Evolutionary conservation across 2,888 invertebrate genomes (phyloP).

Genomic region (Trachelus iudaicus): DNA sequence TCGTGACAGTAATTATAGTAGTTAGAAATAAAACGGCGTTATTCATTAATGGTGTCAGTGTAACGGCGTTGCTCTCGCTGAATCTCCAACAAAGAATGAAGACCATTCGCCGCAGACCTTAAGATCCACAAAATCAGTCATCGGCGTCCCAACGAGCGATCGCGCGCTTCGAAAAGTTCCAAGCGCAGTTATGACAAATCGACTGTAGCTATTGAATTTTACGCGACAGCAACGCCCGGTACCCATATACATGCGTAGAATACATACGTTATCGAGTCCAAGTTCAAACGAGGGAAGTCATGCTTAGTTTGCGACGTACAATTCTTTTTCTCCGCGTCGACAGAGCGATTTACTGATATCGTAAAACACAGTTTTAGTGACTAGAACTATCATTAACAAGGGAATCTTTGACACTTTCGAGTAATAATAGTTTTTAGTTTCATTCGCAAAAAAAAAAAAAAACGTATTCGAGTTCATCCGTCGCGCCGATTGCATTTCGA

Average conservation of each 20-base stretch:
- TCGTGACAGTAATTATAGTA: constrained; percentile 32
- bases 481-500: too few relatives aligned
- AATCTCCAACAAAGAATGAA: not conserved
- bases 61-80: not conserved
- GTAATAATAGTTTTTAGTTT: not conserved
- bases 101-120: not conserved
- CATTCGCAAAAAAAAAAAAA: too few relatives aligned
- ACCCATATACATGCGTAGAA: not conserved
- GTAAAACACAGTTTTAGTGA: not conserved
- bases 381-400: not conserved
- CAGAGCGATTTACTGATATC: not conserved
- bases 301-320: not conserved
- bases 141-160: not conserved
- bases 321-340: not conserved
- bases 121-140: not conserved
- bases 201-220: not conserved
- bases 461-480: not conserved
- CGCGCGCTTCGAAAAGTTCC: too few relatives aligned
- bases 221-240: not conserved
- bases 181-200: not conserved
- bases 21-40: not conserved
- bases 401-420: constrained; percentile 2
- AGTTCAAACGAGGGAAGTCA: not conserved
- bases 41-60: not conserved
- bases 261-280: not conserved